These are phyloP conservation scores for Drosophila insularis DNA, from an alignment of 1,140 invertebrate genomes.

Conservation along the genomic window DNA sequence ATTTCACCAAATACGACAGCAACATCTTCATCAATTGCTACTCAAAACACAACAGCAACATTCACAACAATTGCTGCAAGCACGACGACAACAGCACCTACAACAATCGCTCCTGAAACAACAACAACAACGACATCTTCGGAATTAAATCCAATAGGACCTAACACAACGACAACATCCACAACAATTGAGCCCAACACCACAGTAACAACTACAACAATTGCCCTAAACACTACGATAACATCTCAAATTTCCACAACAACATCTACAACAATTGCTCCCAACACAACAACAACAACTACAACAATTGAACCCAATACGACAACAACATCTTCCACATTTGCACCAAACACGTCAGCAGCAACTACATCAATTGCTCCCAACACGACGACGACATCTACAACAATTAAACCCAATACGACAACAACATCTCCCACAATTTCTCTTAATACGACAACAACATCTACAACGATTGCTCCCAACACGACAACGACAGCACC, in stretches of 20 bases:
- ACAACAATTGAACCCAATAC: neutral
- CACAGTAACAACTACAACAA: neutral
- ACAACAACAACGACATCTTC: neutral
- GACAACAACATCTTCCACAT: neutral
- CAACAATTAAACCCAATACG: neutral
- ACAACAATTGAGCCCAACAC: neutral
- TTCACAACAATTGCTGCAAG: neutral
- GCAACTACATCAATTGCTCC: neutral
- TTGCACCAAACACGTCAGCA: neutral
- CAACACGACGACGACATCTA: neutral
- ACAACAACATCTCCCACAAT: neutral
- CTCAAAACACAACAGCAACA: neutral
- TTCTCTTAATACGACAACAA: neutral
- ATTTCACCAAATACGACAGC: neutral
- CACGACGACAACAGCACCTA: constrained; percentile 4
- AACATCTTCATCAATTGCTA: neutral
- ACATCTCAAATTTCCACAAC: no score
- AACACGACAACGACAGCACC: neutral
- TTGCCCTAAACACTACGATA: neutral
- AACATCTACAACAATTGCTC: neutral
- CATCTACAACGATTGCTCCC: neutral
- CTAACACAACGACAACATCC: neutral
- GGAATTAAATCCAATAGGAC: neutral
- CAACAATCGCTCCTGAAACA: neutral
- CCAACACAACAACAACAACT: neutral